phyloP scores from a whole-genome alignment of 2,888 invertebrate species.

The Augochlorella aurata region DNA sequence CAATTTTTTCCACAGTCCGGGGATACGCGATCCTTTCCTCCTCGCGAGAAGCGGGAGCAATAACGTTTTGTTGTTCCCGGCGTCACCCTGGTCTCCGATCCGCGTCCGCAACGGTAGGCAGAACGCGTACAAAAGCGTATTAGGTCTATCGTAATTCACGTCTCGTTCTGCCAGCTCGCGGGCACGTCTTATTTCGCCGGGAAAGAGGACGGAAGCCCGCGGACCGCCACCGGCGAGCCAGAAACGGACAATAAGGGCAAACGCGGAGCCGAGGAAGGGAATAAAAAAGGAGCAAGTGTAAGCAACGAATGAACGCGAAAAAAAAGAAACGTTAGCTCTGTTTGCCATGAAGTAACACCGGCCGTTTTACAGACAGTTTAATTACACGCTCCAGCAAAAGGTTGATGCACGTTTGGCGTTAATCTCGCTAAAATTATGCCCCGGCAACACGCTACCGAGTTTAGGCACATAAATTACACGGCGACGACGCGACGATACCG shows the following conservation, averaged over 20 bases:
- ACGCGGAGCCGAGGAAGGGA: not conserved
- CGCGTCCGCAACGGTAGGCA: constrained; percentile 8
- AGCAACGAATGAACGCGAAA: not conserved
- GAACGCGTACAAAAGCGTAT: constrained; percentile 3
- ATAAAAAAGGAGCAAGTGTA: not conserved
- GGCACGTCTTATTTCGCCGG: constrained; percentile 25
- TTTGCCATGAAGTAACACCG: constrained; percentile 48
- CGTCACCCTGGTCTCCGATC: constrained; percentile 26
- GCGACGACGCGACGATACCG: constrained; percentile 20
- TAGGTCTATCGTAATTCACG: constrained; percentile 24
- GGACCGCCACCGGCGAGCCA: not conserved
- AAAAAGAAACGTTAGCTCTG: constrained; percentile 33
- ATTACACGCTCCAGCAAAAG: constrained; percentile 61
- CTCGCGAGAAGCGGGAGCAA: not conserved
- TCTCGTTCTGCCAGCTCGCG: constrained; percentile 18
- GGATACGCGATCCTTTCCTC: too few species aligned
- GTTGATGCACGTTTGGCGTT: constrained; percentile 56
- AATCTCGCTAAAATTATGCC: constrained; percentile 54
- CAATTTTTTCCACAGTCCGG: too few species aligned
- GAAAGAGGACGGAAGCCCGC: not conserved
- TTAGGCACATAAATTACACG: constrained; percentile 53
- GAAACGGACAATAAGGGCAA: not conserved
- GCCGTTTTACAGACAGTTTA: constrained; percentile 51
- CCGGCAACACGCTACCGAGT: constrained; percentile 46
- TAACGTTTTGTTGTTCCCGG: not conserved